Evolutionary conservation across 2,797 vertebrate species (phyloP).

Genomic region (Podargus strigoides): DNA sequence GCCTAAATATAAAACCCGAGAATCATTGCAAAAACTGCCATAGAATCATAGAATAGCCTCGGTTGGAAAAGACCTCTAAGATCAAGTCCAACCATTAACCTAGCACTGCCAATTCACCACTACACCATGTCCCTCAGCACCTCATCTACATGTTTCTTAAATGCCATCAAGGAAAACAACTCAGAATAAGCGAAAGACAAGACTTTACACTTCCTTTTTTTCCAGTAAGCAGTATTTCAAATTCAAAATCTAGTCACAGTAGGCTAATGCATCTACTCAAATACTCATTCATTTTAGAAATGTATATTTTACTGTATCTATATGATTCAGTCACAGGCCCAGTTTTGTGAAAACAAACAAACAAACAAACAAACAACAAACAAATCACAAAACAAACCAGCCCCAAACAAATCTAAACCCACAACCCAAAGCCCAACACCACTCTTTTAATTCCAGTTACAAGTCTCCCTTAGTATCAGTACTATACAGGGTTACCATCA

Average conservation of each 20-base stretch:
- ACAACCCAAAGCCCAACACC: not conserved
- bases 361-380: not conserved
- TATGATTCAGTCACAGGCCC: constrained; percentile 1
- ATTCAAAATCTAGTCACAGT: constrained; percentile 18
- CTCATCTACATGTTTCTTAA: too few species aligned
- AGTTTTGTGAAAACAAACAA: not conserved
- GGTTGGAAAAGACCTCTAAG: too few species aligned
- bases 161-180: not conserved
- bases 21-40: not conserved
- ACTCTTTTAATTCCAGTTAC: not conserved
- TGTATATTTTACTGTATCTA: constrained; percentile 31
- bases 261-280: not conserved
- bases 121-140: too few species aligned
- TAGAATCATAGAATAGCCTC: too few species aligned
- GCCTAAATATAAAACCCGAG: not conserved
- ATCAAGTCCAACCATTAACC: too few species aligned
- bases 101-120: too few species aligned
- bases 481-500: not conserved
- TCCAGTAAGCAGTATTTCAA: not conserved
- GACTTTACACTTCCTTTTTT: not conserved
- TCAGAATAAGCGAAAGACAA: not conserved
- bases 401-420: not conserved
- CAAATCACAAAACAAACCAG: not conserved
- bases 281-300: constrained; percentile 37
- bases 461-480: not conserved